Evolutionary conservation across 1,140 invertebrate genomes (phyloP).

Genomic region (Pygmarrhopalites habei): DNA sequence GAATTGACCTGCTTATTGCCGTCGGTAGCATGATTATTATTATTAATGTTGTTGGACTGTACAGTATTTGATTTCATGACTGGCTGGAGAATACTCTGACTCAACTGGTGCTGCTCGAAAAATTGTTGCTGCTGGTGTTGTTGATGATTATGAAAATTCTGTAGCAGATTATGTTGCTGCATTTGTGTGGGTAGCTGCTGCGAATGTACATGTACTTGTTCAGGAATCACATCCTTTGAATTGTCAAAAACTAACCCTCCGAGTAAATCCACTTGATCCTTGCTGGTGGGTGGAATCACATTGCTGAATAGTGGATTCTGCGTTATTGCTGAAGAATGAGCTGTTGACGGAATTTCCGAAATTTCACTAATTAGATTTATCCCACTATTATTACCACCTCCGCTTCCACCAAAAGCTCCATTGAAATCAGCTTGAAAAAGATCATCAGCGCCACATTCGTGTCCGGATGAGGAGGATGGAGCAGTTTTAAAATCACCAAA

Average conservation of each 20-base stretch:
- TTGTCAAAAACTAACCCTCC: constrained; percentile 3
- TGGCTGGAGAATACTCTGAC: constrained; percentile 7
- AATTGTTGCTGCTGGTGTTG: background rate
- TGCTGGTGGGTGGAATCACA: background rate
- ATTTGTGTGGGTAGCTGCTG: background rate
- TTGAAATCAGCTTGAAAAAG: constrained; percentile 11
- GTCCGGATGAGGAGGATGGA: constrained; percentile 36
- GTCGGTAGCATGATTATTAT: constrained; percentile 18
- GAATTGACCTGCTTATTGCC: constrained; percentile 17
- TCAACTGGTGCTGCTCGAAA: background rate
- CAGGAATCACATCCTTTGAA: background rate
- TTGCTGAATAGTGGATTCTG: background rate
- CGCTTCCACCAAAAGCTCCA: constrained; percentile 18
- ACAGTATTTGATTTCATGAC: background rate
- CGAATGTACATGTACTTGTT: background rate
- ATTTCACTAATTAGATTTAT: background rate
- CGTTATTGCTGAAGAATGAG: background rate
- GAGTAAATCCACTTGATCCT: constrained; percentile 9
- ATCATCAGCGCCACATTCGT: background rate
- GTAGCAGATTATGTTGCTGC: background rate
- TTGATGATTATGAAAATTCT: background rate
- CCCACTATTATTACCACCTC: background rate
- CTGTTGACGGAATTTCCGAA: background rate
- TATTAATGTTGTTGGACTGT: constrained; percentile 34
- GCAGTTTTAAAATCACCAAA: constrained; percentile 76